A percentile compares a stretch with the other conserved stretches of the same genome.
These are phyloP conservation scores for Geopemphigus sp. DNA, from an alignment of 1,140 invertebrate genomes.

Conservation along the genomic window DNA sequence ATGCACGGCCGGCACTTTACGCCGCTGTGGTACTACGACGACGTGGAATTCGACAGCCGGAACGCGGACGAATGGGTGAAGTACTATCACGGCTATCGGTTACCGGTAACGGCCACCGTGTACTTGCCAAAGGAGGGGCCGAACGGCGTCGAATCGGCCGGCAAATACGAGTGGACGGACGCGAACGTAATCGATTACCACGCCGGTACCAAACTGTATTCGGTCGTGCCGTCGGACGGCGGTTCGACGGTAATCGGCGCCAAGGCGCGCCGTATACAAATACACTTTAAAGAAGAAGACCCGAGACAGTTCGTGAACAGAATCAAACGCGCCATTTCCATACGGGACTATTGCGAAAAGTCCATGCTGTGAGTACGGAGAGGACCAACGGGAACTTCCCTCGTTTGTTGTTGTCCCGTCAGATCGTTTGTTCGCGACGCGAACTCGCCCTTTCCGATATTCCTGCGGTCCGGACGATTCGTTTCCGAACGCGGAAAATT, in stretches of 20 bases:
- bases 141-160: too few relatives aligned
- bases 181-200: constrained; percentile 12
- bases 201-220: background rate
- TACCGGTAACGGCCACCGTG: background rate
- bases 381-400: too few relatives aligned
- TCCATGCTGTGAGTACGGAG: background rate
- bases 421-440: too few relatives aligned
- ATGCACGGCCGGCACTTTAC: background rate
- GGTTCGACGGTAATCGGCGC: too few relatives aligned
- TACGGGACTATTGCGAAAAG: constrained; percentile 5
- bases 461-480: too few relatives aligned
- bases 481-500: too few relatives aligned
- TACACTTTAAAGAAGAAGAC: constrained; percentile 38
- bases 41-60: background rate
- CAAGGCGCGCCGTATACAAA: constrained; percentile 8
- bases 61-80: constrained; percentile 22
- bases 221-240: background rate
- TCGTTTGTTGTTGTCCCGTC: too few relatives aligned
- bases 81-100: background rate
- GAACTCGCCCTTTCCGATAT: too few relatives aligned
- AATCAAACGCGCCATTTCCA: constrained; percentile 5
- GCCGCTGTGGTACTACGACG: constrained; percentile 13
- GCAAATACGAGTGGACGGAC: background rate
- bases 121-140: too few relatives aligned
- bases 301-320: constrained; percentile 12